phyloP scores from a whole-genome alignment of 2,113 vertebrate species.

The Hemicordylus capensis region DNA sequence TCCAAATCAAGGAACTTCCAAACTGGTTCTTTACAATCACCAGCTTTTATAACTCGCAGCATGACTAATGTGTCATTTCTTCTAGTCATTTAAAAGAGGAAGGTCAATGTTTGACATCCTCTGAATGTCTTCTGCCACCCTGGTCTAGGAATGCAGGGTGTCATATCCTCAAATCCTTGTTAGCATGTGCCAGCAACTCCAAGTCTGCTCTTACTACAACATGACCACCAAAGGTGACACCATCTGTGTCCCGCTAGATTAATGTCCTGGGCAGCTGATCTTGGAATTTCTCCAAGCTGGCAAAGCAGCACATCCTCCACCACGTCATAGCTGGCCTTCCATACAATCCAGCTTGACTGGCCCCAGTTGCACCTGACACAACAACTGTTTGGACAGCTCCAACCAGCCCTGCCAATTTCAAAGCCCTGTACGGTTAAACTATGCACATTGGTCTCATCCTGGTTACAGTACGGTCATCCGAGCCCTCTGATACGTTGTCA shows the following conservation, averaged over 20 bases:
- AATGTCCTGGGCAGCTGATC: slow-evolving; percentile 50
- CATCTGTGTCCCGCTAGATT: slow-evolving; percentile 52
- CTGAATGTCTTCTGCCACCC: slow-evolving; percentile 18
- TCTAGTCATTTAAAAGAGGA: slow-evolving; percentile 27
- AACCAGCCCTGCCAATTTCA: slow-evolving; percentile 75
- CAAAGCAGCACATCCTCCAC: slow-evolving; percentile 49
- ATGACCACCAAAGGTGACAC: slow-evolving; percentile 58
- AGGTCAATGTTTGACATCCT: slow-evolving; percentile 5
- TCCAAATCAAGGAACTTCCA: not conserved
- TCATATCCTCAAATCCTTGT: slow-evolving; percentile 54
- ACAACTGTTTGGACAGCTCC: slow-evolving; percentile 80
- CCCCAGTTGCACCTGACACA: slow-evolving; percentile 81
- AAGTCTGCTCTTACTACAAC: slow-evolving; percentile 20
- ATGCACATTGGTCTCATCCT: slow-evolving; percentile 61
- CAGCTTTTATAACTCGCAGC: not conserved
- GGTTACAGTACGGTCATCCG: slow-evolving; percentile 67
- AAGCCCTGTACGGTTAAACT: slow-evolving; percentile 76
- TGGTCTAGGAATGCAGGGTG: slow-evolving; percentile 31
- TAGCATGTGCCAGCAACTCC: slow-evolving; percentile 16
- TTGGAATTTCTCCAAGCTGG: slow-evolving; percentile 64
- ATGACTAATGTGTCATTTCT: slow-evolving; percentile 25
- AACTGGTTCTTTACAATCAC: slow-evolving; percentile 8
- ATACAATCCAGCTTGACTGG: slow-evolving; percentile 56
- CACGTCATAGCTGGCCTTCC: slow-evolving; percentile 75
- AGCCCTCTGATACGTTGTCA: slow-evolving; percentile 71